A percentile compares a stretch with the other conserved stretches of the same genome.
Evolutionary conservation across 2,113 vertebrate species (phyloP).

Genomic region (Ammodytes dubius): DNA sequence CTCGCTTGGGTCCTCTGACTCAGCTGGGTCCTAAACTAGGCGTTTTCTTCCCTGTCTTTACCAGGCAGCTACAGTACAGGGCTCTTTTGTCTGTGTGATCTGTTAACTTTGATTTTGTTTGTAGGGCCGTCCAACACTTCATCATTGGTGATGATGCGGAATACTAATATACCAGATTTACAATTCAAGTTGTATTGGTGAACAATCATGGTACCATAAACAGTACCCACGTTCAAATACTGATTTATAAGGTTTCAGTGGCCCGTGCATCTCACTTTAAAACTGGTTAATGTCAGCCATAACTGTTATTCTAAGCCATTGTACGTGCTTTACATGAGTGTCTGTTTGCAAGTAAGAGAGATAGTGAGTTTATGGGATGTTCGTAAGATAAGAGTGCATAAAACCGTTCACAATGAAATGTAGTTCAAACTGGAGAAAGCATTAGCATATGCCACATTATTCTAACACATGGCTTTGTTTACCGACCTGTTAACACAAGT

Average conservation of each 20-base stretch:
- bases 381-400: background rate
- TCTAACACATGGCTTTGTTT: conserved; percentile 24
- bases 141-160: background rate
- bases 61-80: conserved; percentile 7
- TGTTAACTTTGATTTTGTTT: conserved; percentile 8
- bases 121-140: background rate
- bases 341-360: conserved; percentile 23
- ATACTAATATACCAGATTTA: background rate
- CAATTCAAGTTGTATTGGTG: background rate
- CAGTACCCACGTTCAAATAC: background rate
- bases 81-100: conserved; percentile 28
- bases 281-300: conserved; percentile 61
- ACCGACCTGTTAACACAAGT: background rate
- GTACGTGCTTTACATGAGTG: conserved; percentile 50
- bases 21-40: conserved; percentile 49
- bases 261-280: conserved; percentile 32
- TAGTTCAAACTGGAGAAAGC: conserved; percentile 13
- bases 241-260: conserved; percentile 7
- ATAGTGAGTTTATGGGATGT: conserved; percentile 23
- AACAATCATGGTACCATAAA: background rate
- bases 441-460: background rate
- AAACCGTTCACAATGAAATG: conserved; percentile 12
- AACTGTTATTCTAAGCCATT: conserved; percentile 59
- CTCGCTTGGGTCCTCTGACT: conserved; percentile 46
- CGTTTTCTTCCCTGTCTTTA: conserved; percentile 37